Conservation (phyloP, 2,113 vertebrate species). For the Corythoichthys haematopterus region DNA sequence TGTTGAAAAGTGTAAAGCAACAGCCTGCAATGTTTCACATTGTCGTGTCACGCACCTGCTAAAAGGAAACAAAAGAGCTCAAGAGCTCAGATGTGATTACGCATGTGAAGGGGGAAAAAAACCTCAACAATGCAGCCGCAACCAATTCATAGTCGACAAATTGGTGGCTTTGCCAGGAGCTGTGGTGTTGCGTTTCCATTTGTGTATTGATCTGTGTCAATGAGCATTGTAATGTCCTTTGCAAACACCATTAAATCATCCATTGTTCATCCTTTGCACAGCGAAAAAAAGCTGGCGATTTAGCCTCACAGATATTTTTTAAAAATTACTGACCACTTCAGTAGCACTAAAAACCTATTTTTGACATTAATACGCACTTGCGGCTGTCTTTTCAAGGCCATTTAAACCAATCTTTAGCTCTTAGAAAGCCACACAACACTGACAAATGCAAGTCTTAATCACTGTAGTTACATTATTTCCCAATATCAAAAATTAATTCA, state of each 20-base stretch:
- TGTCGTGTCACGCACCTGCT: constrained; percentile 20
- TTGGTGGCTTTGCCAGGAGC: background rate
- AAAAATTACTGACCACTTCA: background rate
- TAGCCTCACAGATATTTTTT: background rate
- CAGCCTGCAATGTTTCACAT: constrained; percentile 12
- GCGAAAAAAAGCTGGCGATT: background rate
- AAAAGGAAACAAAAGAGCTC: constrained; percentile 26
- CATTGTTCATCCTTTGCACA: constrained; percentile 11
- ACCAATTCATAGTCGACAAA: background rate
- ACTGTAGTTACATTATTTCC: background rate
- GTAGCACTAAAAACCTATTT: background rate
- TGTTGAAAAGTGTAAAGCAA: constrained; percentile 14
- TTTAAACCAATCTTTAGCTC: background rate
- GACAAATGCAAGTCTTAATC: background rate
- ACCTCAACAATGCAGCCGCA: constrained; percentile 1
- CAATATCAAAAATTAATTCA: background rate
- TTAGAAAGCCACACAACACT: background rate
- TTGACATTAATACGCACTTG: background rate
- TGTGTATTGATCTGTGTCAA: background rate
- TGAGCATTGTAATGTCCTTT: background rate
- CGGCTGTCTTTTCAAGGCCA: background rate
- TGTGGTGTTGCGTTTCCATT: background rate
- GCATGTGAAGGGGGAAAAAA: background rate
- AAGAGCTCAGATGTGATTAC: constrained; percentile 3
- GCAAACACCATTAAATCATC: constrained; percentile 6